Evolutionary conservation across 1,140 invertebrate species (phyloP), one percentile per base, ranked within the genome.

Genomic region (Tribolium castaneum): DNA sequence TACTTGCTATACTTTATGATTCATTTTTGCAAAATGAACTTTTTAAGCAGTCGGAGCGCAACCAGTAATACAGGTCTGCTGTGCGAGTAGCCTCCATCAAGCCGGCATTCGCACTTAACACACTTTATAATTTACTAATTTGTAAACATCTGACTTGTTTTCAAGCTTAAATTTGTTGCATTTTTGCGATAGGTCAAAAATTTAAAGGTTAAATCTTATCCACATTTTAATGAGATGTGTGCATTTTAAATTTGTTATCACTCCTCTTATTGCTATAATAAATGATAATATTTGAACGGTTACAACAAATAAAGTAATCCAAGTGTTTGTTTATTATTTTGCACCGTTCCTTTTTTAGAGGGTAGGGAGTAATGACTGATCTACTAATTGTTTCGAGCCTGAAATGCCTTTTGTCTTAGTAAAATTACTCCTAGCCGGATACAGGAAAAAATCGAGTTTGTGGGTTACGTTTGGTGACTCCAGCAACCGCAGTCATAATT

Each of bases 381-480:
- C 13, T 2, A 16, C 19, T 54, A 9, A 12, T 54, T 30, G 1
- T 30, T 5, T 30, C 5, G 6, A 30, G 4, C 1, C 25, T 30
- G 25, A 30, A 30, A 30, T 9, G 7, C 39, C 39, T 45, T 10
- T 59, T 25, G 54, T 59, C 19, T 59, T 59, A 22, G 10, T 9
- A 16, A 54, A 13, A 54, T 19, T 62, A 62, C 34, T 62, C 16
- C 30, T 14, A 34, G 12, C 59, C 59, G 59, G 59, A 66, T 12
- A 7, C 19, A 30, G 5, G 34, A 35, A 66, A 66, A 66, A 66
- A 66, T 14, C n/a, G 30, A 35, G n/a, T n/a, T 35, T 66, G 59
- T 66, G 59, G 59, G 59, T 35, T 66, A 66, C 59, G 59, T 66
- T 35, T 66, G 30, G 59, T 66, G 59, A 66, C 30, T 66, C 45